phyloP scores from a whole-genome alignment of 2,888 invertebrate species.

The Xestia xanthographa region DNA sequence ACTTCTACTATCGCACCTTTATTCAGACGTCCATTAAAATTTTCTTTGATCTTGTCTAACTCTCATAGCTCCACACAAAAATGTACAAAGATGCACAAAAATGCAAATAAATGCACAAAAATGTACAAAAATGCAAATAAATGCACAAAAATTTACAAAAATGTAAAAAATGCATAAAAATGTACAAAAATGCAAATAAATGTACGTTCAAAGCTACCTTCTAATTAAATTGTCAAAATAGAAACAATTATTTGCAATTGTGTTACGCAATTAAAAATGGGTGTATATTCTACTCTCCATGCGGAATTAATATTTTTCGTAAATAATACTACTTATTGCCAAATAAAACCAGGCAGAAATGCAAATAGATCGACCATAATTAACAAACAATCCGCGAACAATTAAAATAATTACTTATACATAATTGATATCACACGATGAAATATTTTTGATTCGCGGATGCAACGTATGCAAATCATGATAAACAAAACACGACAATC shows the following conservation, averaged over 20 bases:
- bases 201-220: too few relatives aligned
- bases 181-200: too few relatives aligned
- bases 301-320: neutral
- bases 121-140: too few relatives aligned
- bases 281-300: too few relatives aligned
- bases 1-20: too few relatives aligned
- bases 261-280: too few relatives aligned
- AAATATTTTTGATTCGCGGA: conserved; percentile 34
- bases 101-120: too few relatives aligned
- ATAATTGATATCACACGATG: conserved; percentile 18
- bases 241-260: too few relatives aligned
- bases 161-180: too few relatives aligned
- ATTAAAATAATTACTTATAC: conserved; percentile 11
- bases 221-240: too few relatives aligned
- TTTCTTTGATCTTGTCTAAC: neutral
- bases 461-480: conserved; percentile 37
- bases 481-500: conserved; percentile 13
- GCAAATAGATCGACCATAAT: neutral
- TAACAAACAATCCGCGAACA: neutral
- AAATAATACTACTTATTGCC: neutral
- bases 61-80: neutral
- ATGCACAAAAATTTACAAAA: too few relatives aligned
- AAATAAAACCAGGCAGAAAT: neutral
- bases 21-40: neutral
- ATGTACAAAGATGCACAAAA: too few relatives aligned